phyloP scores from a whole-genome alignment of 2,113 vertebrate genomes.

The Baryphthengus martii region DNA sequence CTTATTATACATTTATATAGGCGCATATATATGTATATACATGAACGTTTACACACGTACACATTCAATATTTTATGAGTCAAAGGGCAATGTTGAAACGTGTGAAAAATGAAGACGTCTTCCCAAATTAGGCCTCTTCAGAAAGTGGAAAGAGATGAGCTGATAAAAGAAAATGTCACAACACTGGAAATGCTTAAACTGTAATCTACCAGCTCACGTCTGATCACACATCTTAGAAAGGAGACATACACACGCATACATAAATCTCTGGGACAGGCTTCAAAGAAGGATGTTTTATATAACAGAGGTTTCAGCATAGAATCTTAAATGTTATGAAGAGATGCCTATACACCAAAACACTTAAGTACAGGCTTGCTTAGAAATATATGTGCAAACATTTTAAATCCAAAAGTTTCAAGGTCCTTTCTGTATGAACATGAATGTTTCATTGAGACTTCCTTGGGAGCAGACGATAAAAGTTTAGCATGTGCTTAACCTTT shows the following conservation, averaged over 20 bases:
- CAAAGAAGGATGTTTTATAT: neutral
- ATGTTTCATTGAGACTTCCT: neutral
- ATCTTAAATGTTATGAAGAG: neutral
- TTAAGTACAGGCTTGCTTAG: neutral
- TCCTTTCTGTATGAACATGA: neutral
- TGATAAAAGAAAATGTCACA: neutral
- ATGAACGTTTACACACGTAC: neutral
- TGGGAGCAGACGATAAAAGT: neutral
- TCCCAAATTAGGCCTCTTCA: neutral
- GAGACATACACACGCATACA: neutral
- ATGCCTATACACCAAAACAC: neutral
- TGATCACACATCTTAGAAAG: neutral
- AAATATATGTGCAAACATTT: neutral
- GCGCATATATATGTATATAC: neutral
- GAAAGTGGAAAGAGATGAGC: neutral
- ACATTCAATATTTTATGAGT: neutral
- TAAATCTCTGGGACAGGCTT: neutral
- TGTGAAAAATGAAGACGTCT: neutral
- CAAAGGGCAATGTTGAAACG: neutral
- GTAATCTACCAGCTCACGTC: neutral
- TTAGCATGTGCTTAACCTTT: neutral
- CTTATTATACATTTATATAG: neutral
- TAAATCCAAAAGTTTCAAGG: neutral
- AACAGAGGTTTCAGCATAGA: neutral
- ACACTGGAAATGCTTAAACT: neutral